phyloP scores from a whole-genome alignment of 2,797 vertebrate genomes.

The Gallinago nigripennis region DNA sequence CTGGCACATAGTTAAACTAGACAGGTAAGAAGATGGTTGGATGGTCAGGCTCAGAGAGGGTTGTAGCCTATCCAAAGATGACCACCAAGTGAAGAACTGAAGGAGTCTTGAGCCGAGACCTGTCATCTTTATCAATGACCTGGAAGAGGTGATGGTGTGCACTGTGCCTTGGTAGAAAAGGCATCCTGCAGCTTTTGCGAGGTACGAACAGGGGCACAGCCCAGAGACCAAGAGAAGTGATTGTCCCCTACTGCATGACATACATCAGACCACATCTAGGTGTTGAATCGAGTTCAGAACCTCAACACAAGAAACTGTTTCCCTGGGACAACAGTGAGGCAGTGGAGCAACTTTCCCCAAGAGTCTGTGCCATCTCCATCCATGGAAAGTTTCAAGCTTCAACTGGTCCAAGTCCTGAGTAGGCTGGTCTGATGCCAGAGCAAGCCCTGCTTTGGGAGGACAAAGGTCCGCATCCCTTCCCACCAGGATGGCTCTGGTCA shows the following conservation, averaged over 20 bases:
- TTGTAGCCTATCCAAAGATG: not conserved
- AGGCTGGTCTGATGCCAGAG: not conserved
- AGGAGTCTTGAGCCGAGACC: not conserved
- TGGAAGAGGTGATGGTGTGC: rapidly evolving
- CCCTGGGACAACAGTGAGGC: rapidly evolving
- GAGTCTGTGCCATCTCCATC: not conserved
- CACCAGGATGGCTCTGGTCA: not conserved
- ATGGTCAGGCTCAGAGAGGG: not conserved
- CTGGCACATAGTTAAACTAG: not conserved
- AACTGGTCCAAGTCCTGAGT: not conserved
- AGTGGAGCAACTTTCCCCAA: rapidly evolving
- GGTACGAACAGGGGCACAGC: rapidly evolving
- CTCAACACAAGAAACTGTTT: not conserved
- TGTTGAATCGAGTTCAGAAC: not conserved
- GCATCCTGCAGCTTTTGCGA: not conserved
- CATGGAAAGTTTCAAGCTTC: not conserved
- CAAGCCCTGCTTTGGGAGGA: not conserved
- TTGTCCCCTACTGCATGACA: not conserved
- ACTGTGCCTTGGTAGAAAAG: not conserved
- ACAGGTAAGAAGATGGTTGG: not conserved
- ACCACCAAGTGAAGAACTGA: not conserved
- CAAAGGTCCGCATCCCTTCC: not conserved
- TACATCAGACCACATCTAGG: not conserved
- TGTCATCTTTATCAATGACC: not conserved
- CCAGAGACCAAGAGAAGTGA: not conserved